Conservation (phyloP, 1,140 invertebrate genomes). For the Philaenus spumarius region DNA sequence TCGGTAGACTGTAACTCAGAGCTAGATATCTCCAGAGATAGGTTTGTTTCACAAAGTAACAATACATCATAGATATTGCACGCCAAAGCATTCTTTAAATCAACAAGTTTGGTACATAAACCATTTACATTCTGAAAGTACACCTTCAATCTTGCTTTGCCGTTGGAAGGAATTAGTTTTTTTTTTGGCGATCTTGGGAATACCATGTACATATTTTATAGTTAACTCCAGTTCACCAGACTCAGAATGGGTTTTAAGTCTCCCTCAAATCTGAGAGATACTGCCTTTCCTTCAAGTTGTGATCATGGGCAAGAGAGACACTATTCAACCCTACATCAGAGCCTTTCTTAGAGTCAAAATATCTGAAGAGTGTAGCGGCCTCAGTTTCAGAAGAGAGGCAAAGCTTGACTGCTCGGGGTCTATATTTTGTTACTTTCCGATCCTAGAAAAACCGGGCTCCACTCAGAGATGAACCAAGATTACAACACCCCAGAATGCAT, state of each 20-base stretch:
- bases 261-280: background rate
- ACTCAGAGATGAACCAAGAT: background rate
- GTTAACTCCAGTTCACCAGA: background rate
- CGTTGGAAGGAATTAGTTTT: background rate
- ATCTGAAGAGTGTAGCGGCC: background rate
- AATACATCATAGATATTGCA: too few relatives aligned
- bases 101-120: too few relatives aligned
- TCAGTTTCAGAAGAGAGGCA: too few relatives aligned
- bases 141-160: conserved; percentile 1
- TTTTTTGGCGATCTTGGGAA: background rate
- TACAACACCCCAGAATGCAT: too few relatives aligned
- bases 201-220: background rate
- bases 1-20: too few relatives aligned
- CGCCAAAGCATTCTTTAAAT: too few relatives aligned
- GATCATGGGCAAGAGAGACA: background rate
- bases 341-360: too few relatives aligned
- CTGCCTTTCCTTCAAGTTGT: background rate
- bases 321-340: background rate
- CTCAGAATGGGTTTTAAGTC: background rate
- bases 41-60: too few relatives aligned
- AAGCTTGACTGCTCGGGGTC: too few relatives aligned
- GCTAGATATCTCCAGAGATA: too few relatives aligned
- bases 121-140: too few relatives aligned
- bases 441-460: background rate
- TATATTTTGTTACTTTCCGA: background rate